Evolutionary conservation across 2,888 invertebrate genomes (phyloP), one percentile per base, ranked within the genome.

Genomic region (Gymnoscelis rufifasciata): DNA sequence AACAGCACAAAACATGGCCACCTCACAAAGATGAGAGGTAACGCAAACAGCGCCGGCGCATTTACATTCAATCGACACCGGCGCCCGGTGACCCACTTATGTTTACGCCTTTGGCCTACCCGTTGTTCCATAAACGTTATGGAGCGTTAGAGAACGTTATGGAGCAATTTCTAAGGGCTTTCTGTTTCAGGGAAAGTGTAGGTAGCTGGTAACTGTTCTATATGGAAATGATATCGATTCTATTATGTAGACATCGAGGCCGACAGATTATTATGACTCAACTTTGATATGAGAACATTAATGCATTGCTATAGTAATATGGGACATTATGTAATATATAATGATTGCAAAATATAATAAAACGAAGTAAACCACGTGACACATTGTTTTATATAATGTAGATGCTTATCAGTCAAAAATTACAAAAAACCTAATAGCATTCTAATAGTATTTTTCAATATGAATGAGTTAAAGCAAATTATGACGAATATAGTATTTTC

Each of bases 31-130:
- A 80, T 74, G 74, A 69, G 67, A 66, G 45, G 59, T 58, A 52
- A 46, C 58, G 52, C 60, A 55, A 60, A 50, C 57, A 55, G 71
- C 70, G 73, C 69, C 47, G 52, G 77, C 75, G 69, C 82, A 84
- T 83, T 83, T 79, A 75, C 81, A 84, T 83, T 83, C 71, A 84
- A 83, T 83, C 72, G 57, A 63, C 63, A 60, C 54, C 37, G 54
- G 63, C 61, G 61, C 67, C 57, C 60, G 64, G 68, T 81, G 82
- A 74, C 82, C 80, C 64, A 83, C 77, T 76, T 71, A 54, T 59
- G 42, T 40, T 47, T 47, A 45, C 46, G 57, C 49, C 50, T 57
- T 57, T 62, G 54, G 56, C 59, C 37, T 40, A 38, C 47, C 43
- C 43, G 31, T 33, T 33, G 23, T 44, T 38, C 60, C 62, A 57